These are phyloP conservation scores for Corythornis madagascariensis DNA, from an alignment of 2,113 vertebrate species.

Conservation along the genomic window DNA sequence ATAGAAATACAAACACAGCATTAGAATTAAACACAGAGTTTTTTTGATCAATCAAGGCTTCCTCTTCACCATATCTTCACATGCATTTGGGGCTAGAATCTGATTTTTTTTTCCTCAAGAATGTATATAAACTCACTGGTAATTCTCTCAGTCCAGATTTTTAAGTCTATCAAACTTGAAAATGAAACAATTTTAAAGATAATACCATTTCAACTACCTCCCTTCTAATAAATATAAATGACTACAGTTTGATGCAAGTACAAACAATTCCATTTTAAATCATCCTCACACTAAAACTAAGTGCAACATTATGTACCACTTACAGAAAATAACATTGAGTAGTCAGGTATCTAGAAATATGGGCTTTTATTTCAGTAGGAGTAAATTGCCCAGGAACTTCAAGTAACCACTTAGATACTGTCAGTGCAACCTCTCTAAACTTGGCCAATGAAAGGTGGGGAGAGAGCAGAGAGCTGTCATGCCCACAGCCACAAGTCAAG, in stretches of 20 bases:
- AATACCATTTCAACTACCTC: not conserved
- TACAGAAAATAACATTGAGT: not conserved
- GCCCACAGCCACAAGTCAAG: not conserved
- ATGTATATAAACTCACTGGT: not conserved
- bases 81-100: not conserved
- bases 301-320: not conserved
- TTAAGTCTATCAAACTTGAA: not conserved
- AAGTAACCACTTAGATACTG: not conserved
- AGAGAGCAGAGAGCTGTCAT: not conserved
- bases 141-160: not conserved
- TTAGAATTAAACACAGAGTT: not conserved
- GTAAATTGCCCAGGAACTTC: not conserved
- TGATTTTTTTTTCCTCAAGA: not conserved
- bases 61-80: accelerated
- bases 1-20: accelerated
- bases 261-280: not conserved
- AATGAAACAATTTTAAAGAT: not conserved
- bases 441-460: too few species aligned
- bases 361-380: not conserved
- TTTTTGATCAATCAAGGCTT: not conserved
- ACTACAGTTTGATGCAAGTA: not conserved
- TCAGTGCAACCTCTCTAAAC: not conserved
- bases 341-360: not conserved
- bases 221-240: not conserved
- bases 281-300: not conserved